Base-by-base conservation (phyloP, 1,140 invertebrate genomes). In the Drosophila watanabei region DNA sequence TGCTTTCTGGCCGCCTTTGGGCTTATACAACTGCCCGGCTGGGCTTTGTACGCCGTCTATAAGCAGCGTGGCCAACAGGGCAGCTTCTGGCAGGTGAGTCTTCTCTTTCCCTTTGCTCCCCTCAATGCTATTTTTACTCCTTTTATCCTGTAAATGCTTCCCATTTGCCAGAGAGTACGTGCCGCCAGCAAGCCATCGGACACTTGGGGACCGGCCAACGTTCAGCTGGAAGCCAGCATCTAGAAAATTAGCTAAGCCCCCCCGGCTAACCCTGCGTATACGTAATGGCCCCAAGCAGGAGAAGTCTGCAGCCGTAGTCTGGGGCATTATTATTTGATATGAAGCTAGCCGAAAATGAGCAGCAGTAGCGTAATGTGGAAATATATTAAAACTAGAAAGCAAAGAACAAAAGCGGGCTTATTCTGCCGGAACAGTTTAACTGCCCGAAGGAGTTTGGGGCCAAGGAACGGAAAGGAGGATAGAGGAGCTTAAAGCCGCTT, bases 1-100 rank as follows among this genome's bases (percentile, higher is more conserved):
- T 88, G 93, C 82, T 77, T 93, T 88, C 61, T 95, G 93, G 94
- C 94, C 14, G 91, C 80, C 2, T 77, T 94, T 69, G 94, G 94
- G 10, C 72, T 95, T 9, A 5, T 94, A 18, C 94, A 95, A 71
- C 56, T 95, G 18, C 94, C 94, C 20, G 82, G 93, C 30, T 94
- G 94, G 94, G 94, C 91, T 16, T 13, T 84, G 32, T 93, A 92
- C 63, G 75, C 75, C 37, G 28, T 80, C 63, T 80, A 69, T 35
- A 80, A 83, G 39, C 65, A 86, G 32, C 79, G 75, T 32, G 28
- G 52, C 13, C 54, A 51, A 1, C 20, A 33, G 9, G 51, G 52
- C 59, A 80, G 54, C 56, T 66, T 75, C 41, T 78, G 71, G 68
- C 58, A 77, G 76, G 86, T 90, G 46, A 57, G 65, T 77, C n/a